These are phyloP conservation scores for Chydorus sphaericus DNA, from an alignment of 2,888 invertebrate genomes.

Conservation along the genomic window DNA sequence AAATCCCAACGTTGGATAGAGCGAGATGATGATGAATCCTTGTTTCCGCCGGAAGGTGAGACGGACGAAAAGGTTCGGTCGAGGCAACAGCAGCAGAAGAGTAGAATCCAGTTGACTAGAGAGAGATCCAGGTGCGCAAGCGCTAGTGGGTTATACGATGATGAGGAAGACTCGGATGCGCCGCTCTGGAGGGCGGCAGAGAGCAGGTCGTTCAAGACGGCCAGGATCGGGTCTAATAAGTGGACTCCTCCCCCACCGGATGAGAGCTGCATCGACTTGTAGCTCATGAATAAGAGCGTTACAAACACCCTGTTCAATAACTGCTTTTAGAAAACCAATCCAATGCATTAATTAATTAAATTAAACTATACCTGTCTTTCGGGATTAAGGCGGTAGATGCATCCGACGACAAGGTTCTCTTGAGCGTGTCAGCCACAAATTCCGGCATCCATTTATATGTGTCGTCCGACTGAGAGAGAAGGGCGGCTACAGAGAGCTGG, in stretches of 20 bases:
- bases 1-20: slow-evolving; percentile 71
- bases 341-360: neutral
- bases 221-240: slow-evolving; percentile 27
- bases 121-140: slow-evolving; percentile 42
- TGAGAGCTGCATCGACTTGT: slow-evolving; percentile 49
- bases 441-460: slow-evolving; percentile 76
- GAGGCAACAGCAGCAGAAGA: slow-evolving; percentile 58
- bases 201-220: slow-evolving; percentile 24
- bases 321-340: neutral
- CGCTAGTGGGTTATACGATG: slow-evolving; percentile 33
- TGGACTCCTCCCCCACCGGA: slow-evolving; percentile 18
- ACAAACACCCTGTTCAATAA: slow-evolving; percentile 58
- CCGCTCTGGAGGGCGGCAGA: slow-evolving; percentile 20
- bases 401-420: slow-evolving; percentile 53
- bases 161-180: too few species aligned
- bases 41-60: neutral
- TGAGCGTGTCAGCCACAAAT: slow-evolving; percentile 68
- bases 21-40: too few species aligned
- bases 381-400: slow-evolving; percentile 65
- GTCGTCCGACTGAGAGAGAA: slow-evolving; percentile 62
- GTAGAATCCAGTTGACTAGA: slow-evolving; percentile 55
- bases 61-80: slow-evolving; percentile 27
- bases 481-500: slow-evolving; percentile 60
- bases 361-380: slow-evolving; percentile 53
- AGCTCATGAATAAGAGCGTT: slow-evolving; percentile 68